Base-by-base conservation (phyloP, 2,797 vertebrate species). In the Poeciliopsis turneri region DNA sequence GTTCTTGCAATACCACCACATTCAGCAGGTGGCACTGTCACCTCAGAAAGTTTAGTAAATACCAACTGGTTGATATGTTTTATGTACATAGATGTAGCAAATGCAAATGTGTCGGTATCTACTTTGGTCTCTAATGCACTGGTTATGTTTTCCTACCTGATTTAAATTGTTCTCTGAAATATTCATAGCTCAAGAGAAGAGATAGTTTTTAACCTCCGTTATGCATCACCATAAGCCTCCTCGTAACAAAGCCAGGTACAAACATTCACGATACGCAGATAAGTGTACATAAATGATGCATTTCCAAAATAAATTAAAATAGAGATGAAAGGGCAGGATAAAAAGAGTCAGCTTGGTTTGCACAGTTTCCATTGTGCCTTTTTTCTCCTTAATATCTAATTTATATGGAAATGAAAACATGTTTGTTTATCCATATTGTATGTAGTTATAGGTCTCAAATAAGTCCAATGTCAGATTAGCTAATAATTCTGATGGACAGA, bases 381-480 rank as follows among this genome's bases (percentile, higher is more conserved):
- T 47, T 12, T n/a, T 33, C 8, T 25, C 16, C 36, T 82, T 77
- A 74, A 84, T 75, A 86, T 71, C 75, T 82, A 87, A 85, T 88
- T 82, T 90, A 87, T 79, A 92, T 90, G 85, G 71, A 89, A 90
- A 92, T 87, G 25, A 85, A 78, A 76, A 41, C 20, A 33, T 71
- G 77, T 84, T 78, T 87, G 53, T 78, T 86, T 71, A 78, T 84
- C 70, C 49, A 75, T 74, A 51, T 78, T 88, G 82, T 83, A 70
- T 75, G 83, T 79, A 61, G 33, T 79, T 82, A 55, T 78, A 68
- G 57, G 47, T 46, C 55, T 74, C 49, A 75, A 84, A 86, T 80
- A 36, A 82, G 70, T 59, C 79, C 71, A 57, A 53, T 80, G 87
- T 80, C 71, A 77, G 33, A 43, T 12, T 64, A 79, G 85, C 78